Evolutionary conservation across 1,140 invertebrate species (phyloP).

Genomic region (Heterodera carotae): DNA sequence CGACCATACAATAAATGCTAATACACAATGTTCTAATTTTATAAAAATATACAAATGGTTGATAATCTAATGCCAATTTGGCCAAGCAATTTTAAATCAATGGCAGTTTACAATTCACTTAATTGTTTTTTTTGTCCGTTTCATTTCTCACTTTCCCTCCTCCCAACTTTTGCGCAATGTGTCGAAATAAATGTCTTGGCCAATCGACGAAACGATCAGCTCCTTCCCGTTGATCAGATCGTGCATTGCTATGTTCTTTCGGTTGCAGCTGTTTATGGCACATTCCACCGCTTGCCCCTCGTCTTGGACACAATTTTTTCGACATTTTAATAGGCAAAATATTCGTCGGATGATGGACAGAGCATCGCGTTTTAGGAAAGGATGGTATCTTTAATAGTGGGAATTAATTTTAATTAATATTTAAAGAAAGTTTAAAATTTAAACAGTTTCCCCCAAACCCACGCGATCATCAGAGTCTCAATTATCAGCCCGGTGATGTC

Average conservation of each 20-base stretch:
- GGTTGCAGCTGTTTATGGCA: not conserved
- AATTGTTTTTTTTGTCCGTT: not conserved
- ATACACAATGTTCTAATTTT: no score
- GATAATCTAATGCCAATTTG: not conserved
- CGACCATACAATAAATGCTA: not conserved
- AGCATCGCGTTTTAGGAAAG: not conserved
- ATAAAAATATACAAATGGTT: not conserved
- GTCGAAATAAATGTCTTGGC: not conserved
- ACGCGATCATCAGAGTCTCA: not conserved
- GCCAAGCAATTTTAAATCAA: not conserved
- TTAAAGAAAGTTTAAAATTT: no score
- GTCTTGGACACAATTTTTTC: not conserved
- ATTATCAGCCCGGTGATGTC: not conserved
- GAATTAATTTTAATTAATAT: no score
- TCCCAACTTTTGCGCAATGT: not conserved
- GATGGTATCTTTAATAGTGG: not conserved
- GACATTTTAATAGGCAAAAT: not conserved
- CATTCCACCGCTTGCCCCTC: not conserved
- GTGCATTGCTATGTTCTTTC: not conserved
- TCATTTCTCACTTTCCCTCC: not conserved
- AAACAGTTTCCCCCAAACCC: no score
- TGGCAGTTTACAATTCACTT: no score
- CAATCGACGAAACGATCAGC: not conserved
- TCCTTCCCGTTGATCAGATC: not conserved
- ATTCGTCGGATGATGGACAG: not conserved